Percentiles rank a stretch among this genome's conserved stretches.
These are phyloP conservation scores for Eleginops maclovinus DNA, from an alignment of 2,113 vertebrate species.

Conservation along the genomic window DNA sequence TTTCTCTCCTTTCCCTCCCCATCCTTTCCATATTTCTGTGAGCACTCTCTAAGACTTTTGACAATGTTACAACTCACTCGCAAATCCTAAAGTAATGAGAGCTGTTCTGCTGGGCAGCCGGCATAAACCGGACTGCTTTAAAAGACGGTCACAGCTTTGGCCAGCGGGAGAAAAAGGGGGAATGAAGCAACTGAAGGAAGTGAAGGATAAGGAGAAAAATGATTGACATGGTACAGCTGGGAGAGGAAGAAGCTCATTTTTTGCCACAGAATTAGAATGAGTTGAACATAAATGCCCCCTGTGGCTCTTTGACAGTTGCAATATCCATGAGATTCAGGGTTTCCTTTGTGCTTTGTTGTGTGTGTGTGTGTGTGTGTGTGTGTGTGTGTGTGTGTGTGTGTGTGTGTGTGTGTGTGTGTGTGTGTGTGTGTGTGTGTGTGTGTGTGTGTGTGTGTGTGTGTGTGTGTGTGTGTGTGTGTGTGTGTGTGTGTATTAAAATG, in stretches of 20 bases:
- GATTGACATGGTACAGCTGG: slow-evolving; percentile 63
- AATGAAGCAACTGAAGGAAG: slow-evolving; percentile 33
- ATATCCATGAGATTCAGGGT: slow-evolving; percentile 68
- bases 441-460: slow-evolving; percentile 26
- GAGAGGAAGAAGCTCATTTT: slow-evolving; percentile 71
- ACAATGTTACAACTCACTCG: slow-evolving; percentile 49
- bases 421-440: slow-evolving; percentile 24
- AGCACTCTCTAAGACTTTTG: slow-evolving; percentile 39
- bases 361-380: slow-evolving; percentile 14
- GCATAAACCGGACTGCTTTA: slow-evolving; percentile 39
- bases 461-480: slow-evolving; percentile 38
- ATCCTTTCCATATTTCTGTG: slow-evolving; percentile 14
- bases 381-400: slow-evolving; percentile 40
- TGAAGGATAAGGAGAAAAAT: slow-evolving; percentile 43
- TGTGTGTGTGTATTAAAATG: slow-evolving; percentile 18
- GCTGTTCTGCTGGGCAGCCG: slow-evolving; percentile 31
- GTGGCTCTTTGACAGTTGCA: slow-evolving; percentile 70
- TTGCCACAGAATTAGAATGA: slow-evolving; percentile 68
- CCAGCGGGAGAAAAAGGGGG: slow-evolving; percentile 24
- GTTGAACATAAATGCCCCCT: slow-evolving; percentile 67
- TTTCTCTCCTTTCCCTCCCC: slow-evolving; percentile 7
- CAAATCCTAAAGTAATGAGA: slow-evolving; percentile 52
- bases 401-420: slow-evolving; percentile 22
- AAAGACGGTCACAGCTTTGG: slow-evolving; percentile 50
- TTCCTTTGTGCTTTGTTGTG: slow-evolving; percentile 65